A percentile compares a stretch with the other conserved stretches of the same genome.
Evolutionary conservation across 2,113 vertebrate species (phyloP).

Genomic region (Sarotherodon lohbergeri): DNA sequence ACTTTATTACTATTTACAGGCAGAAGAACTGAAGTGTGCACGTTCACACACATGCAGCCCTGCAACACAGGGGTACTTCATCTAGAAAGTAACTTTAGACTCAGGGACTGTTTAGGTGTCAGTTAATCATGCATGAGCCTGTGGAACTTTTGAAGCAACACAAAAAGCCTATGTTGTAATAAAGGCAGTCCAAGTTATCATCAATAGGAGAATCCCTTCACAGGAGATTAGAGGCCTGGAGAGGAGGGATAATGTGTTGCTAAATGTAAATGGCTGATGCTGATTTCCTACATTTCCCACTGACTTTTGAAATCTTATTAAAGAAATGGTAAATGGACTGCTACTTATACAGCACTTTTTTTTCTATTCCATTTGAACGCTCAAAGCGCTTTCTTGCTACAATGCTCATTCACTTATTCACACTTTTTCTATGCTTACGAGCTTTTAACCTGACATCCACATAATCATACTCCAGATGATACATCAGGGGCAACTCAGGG

Average conservation of each 20-base stretch:
- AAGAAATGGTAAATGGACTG: background rate
- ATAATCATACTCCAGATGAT: background rate
- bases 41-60: background rate
- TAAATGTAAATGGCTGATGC: background rate
- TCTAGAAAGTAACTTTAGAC: slow-evolving; percentile 51
- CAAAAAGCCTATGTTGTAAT: slow-evolving; percentile 41
- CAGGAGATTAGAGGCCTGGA: background rate
- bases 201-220: background rate
- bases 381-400: background rate
- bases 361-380: background rate
- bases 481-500: background rate
- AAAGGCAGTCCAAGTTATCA: slow-evolving; percentile 20
- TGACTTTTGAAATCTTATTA: background rate
- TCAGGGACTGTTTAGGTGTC: slow-evolving; percentile 15
- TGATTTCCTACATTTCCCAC: background rate
- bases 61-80: slow-evolving; percentile 39
- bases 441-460: background rate
- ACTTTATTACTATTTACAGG: background rate
- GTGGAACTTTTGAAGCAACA: slow-evolving; percentile 39
- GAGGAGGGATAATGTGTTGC: background rate
- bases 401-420: background rate
- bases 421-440: background rate
- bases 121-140: slow-evolving; percentile 62
- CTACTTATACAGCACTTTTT: background rate
- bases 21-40: background rate